Percentiles rank a stretch among this genome's conserved stretches.
Conservation (phyloP, 2,797 vertebrate species). For the Bovichtus variegatus region DNA sequence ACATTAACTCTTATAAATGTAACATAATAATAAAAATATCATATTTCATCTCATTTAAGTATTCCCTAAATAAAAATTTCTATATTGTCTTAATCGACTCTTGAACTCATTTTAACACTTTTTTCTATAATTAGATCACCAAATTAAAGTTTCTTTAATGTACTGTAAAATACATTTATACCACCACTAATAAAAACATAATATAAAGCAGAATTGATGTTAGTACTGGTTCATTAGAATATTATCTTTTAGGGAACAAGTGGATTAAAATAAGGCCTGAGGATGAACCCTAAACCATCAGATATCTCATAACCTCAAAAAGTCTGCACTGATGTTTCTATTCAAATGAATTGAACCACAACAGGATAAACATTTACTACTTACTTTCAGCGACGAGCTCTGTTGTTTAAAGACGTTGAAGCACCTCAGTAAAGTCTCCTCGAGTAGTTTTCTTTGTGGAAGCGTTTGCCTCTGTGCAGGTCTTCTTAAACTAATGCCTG, state of each 20-base stretch:
- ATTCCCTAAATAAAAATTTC: background rate
- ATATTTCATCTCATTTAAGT: background rate
- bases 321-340: background rate
- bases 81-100: background rate
- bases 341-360: background rate
- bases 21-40: background rate
- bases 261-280: background rate
- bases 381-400: conserved; percentile 55
- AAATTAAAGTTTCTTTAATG: background rate
- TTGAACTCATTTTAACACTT: background rate
- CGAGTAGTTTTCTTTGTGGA: conserved; percentile 9
- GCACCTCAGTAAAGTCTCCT: conserved; percentile 36
- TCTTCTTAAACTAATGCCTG: conserved; percentile 50
- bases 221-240: background rate
- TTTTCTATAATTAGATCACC: background rate
- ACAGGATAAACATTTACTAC: conserved; percentile 15
- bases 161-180: background rate
- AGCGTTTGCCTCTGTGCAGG: conserved; percentile 29
- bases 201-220: conserved; percentile 7
- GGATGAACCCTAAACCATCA: background rate
- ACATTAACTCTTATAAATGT: no score
- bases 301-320: background rate
- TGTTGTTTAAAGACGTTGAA: conserved; percentile 26
- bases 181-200: background rate
- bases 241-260: background rate